phyloP scores from a whole-genome alignment of 2,113 vertebrate species.

The Laticauda laticaudata region DNA sequence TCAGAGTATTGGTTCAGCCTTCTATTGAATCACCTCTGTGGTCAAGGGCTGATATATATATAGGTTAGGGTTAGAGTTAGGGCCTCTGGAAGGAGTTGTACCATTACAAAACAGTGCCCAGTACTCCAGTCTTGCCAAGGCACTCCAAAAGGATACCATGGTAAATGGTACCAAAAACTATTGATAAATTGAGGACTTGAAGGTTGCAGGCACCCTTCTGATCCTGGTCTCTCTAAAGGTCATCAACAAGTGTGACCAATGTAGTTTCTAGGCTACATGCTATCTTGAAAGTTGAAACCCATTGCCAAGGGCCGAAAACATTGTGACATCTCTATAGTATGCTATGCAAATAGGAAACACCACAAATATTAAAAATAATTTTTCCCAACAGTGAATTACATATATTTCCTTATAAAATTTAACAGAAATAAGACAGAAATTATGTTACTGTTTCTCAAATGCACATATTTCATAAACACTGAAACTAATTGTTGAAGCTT shows the following conservation, averaged over 20 bases:
- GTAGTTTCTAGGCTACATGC: background rate
- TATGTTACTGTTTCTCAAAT: background rate
- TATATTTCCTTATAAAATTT: background rate
- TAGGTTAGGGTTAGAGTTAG: too few species aligned
- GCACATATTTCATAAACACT: background rate
- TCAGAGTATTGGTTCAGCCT: background rate
- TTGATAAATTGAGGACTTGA: background rate
- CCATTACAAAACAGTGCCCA: background rate
- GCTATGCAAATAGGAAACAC: background rate
- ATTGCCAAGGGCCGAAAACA: background rate
- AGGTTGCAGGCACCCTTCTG: background rate
- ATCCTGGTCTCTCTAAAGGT: background rate
- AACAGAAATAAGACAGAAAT: background rate
- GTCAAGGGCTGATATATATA: background rate
- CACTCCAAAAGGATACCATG: background rate
- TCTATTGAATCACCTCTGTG: background rate
- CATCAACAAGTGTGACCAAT: background rate
- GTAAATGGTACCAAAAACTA: background rate
- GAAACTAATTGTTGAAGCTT: background rate
- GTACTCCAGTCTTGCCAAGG: background rate
- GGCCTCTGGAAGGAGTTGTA: background rate
- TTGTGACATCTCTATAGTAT: background rate
- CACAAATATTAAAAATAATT: background rate
- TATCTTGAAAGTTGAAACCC: background rate
- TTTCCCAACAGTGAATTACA: background rate